These are phyloP conservation scores for Astreopora myriophthalma DNA, from an alignment of 64 coral and sea anemone genomes.

Conservation along the genomic window DNA sequence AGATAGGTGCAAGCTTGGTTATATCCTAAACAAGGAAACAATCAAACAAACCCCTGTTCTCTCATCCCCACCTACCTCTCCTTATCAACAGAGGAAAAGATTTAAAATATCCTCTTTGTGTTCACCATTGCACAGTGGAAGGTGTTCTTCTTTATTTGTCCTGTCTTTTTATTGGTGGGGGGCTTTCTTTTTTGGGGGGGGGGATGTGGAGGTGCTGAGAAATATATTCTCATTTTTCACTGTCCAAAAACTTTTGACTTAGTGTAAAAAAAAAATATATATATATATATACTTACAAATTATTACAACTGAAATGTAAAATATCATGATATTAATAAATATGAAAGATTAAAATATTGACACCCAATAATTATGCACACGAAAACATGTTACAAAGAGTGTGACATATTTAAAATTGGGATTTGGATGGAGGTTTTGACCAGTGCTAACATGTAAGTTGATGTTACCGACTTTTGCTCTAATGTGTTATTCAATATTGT, in stretches of 20 bases:
- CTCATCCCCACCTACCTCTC: not conserved
- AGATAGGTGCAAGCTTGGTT: not conserved
- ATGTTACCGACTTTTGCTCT: not conserved
- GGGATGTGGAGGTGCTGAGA: too few species aligned
- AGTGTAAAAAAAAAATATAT: too few species aligned
- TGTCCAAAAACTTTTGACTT: too few species aligned
- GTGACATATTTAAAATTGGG: not conserved
- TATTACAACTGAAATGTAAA: not conserved
- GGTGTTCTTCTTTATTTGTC: too few species aligned
- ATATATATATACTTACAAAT: not conserved
- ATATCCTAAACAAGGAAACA: not conserved
- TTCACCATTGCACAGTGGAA: too few species aligned
- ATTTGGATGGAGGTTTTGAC: not conserved
- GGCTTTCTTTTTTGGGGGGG: too few species aligned
- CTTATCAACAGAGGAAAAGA: not conserved
- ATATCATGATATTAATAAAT: not conserved
- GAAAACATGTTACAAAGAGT: not conserved
- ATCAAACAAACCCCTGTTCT: not conserved
- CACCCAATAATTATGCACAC: not conserved
- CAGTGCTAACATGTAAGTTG: not conserved
- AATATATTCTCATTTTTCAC: too few species aligned
- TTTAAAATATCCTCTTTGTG: too few species aligned
- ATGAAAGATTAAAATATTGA: not conserved
- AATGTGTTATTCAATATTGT: not conserved
- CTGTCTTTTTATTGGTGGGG: too few species aligned